Conservation (phyloP, 2,888 invertebrate species). For the Cerastis rubricosa region DNA sequence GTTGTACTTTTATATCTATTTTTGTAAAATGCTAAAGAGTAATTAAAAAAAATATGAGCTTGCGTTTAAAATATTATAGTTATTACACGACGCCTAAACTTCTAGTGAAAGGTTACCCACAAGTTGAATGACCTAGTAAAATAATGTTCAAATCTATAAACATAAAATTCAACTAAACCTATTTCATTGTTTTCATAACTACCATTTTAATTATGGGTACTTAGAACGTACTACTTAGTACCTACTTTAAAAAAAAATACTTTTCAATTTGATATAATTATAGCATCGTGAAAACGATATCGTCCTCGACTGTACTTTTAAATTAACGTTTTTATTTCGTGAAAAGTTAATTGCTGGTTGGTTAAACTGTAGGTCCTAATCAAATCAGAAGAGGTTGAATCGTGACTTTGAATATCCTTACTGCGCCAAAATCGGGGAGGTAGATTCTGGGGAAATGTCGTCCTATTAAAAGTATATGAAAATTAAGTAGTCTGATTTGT, state of each 20-base stretch:
- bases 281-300: not conserved
- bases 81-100: not conserved
- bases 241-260: not conserved
- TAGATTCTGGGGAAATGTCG: not conserved
- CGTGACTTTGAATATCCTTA: conserved; percentile 17
- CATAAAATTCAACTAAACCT: not conserved
- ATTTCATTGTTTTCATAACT: not conserved
- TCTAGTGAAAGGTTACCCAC: not conserved
- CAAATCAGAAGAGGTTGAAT: conserved; percentile 39
- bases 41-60: too few species aligned
- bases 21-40: not conserved
- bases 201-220: not conserved
- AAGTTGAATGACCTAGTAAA: not conserved
- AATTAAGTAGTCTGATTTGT: not conserved
- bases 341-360: conserved; percentile 47
- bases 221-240: too few species aligned
- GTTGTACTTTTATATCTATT: too few species aligned
- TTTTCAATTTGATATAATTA: conserved; percentile 5
- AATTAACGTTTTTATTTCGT: conserved; percentile 53
- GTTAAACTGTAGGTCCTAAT: conserved; percentile 39
- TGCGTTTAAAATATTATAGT: too few species aligned
- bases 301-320: conserved; percentile 30
- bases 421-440: conserved; percentile 9
- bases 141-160: not conserved
- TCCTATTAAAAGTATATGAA: not conserved